Evolutionary conservation across 1,140 invertebrate genomes (phyloP).

Genomic region (Sarcophaga bullata): DNA sequence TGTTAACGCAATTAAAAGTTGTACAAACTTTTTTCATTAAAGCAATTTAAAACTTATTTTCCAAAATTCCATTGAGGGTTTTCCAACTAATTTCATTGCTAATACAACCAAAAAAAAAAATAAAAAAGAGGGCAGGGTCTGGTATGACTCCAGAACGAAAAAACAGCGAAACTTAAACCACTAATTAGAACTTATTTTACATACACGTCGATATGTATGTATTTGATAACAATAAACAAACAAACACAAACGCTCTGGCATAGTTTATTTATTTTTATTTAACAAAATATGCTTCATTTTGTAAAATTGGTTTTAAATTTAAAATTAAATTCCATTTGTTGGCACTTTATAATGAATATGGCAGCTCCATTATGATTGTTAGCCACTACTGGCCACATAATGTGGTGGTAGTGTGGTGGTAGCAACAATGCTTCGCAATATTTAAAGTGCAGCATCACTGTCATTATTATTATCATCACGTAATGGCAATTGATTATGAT

Average conservation of each 20-base stretch:
- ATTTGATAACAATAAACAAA: no score
- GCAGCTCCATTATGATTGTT: not conserved
- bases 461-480: no score
- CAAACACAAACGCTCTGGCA: no score
- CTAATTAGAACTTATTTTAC: conserved; percentile 6
- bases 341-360: not conserved
- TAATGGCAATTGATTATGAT: not conserved
- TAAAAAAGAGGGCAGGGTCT: no score
- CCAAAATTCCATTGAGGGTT: not conserved
- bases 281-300: no score
- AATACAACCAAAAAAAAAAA: not conserved
- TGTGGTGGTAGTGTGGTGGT: conserved; percentile 7
- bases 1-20: not conserved
- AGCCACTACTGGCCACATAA: not conserved
- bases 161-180: not conserved
- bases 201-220: not conserved
- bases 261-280: no score
- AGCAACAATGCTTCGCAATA: not conserved
- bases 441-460: no score
- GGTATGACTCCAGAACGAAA: no score
- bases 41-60: not conserved
- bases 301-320: no score
- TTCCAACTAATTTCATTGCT: not conserved
- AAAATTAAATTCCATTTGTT: no score
- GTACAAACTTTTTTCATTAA: not conserved